Percentiles rank a stretch among this genome's conserved stretches.
phyloP scores from a whole-genome alignment of 1,140 invertebrate species.

The Drosophila ambigua region DNA sequence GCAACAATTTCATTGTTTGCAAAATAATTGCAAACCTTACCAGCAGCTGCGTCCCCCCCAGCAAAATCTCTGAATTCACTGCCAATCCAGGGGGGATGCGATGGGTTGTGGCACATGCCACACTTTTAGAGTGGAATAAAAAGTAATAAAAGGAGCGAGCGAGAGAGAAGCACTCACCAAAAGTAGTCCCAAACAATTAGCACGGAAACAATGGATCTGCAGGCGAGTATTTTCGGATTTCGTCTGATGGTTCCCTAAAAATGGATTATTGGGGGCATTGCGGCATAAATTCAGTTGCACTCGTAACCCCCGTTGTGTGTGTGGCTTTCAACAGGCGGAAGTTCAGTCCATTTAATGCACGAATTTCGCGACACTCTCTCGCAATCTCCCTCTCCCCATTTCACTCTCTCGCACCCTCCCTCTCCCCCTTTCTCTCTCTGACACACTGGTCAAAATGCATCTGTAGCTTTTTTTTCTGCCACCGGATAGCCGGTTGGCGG shows the following conservation, averaged over 20 bases:
- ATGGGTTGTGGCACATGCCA: not conserved
- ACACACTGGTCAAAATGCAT: not conserved
- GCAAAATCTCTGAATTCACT: slow-evolving; percentile 25
- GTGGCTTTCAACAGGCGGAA: slow-evolving; percentile 74
- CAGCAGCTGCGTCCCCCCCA: slow-evolving; percentile 62
- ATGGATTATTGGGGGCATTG: slow-evolving; percentile 81
- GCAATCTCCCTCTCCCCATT: slow-evolving; percentile 38
- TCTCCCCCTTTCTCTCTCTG: not conserved
- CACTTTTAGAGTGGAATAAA: slow-evolving; percentile 9
- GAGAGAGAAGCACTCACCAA: not conserved
- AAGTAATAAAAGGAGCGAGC: slow-evolving; percentile 10
- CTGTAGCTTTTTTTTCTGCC: slow-evolving; percentile 13
- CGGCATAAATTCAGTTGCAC: slow-evolving; percentile 68
- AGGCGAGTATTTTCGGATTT: slow-evolving; percentile 65
- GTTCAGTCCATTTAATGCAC: slow-evolving; percentile 81
- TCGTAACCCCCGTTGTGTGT: slow-evolving; percentile 30
- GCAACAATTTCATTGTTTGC: slow-evolving; percentile 82
- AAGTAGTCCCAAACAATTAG: slow-evolving; percentile 80
- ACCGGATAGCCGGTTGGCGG: slow-evolving; percentile 17
- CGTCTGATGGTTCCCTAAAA: slow-evolving; percentile 75
- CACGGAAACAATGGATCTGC: slow-evolving; percentile 78
- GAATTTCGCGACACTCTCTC: slow-evolving; percentile 76
- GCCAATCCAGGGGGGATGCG: not conserved
- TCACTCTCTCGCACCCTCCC: slow-evolving; percentile 26
- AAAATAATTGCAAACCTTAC: slow-evolving; percentile 77